Base-by-base conservation (phyloP, 2,797 vertebrate species). In the Pseudocheirus occidentalis region DNA sequence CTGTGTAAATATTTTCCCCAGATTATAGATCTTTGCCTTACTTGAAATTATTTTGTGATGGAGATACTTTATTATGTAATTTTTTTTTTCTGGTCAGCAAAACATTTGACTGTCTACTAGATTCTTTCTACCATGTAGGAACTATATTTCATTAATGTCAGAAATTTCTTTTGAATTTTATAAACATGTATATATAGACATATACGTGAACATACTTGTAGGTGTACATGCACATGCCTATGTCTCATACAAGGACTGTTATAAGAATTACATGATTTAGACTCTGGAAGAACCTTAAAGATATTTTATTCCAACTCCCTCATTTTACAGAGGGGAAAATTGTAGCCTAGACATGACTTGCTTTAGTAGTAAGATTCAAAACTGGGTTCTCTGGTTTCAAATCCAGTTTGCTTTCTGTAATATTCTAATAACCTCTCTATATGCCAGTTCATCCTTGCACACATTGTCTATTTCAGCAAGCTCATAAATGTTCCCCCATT, bases 61-160 rank as follows among this genome's bases (percentile, higher is more conserved):
- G 40, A 46, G 9, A 46, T 16, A 1, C 27, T 81, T 96, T 91
- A 58, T 94, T 11, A 95, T 95, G 91, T 96, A 52, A 92, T 93
- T 96, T 94, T 28, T 95, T 95, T 97, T 91, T 34, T 31, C 94
- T 54, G 92, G 94, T 93, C 50, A 96, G n/a, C 18, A 81, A 46
- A 46, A 46, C 7, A 46, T 81, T 21, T 40, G 66, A 81, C 24
- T 81, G 21, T 46, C 73, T 46, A 46, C 73, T 81, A 81, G 73
- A 81, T 81, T 81, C 73, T 46, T 81, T 81, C 73, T 31, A 81
- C 7, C 40, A 27, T 27, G 73, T 24, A 27, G n/a, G 21, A 73
- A 73, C 62, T n/a, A 40, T 40, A 40, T 73, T 73, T 73, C 66
- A 73, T 40, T 21, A 40, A 73, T 73, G 16, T 40, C 24, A 21